Evolutionary conservation across 2,888 invertebrate genomes (phyloP), one percentile per base, ranked within the genome.

Genomic region (Allygus modestus): DNA sequence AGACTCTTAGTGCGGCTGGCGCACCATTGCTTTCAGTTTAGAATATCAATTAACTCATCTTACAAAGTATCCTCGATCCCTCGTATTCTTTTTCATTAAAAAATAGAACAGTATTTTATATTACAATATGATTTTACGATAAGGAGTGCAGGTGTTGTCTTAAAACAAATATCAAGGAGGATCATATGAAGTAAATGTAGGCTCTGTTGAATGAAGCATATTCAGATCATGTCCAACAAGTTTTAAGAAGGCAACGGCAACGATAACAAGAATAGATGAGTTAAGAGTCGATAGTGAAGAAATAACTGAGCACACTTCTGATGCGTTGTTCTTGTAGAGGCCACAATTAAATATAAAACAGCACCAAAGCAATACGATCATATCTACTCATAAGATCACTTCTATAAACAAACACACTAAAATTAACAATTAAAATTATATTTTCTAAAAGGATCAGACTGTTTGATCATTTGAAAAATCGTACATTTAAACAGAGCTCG

Each of bases 11-110:
- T 23, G 58, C 12, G 58, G 5, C 58, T 51, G 1, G 58, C 73
- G 15, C 43, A 73, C 73, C 73, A 73, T 73, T 73, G 73, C 73
- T 73, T 73, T 73, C 73, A 23, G 9, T 73, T 73, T 73, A 73
- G 73, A 73, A 73, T 73, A 37, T 73, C 4, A 43, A 41, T 31
- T 43, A 73, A 43, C 41, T 43, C 12, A 12, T 33, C 37, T 71
- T 71, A 71, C 61, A 61, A 54, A 61, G 28, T 61, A 23, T 12
- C 23, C 12, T 5, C 61, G 12, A 23, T 61, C 61, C 15, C 26
- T 37, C 37, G 37, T 37, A 37, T 9, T 37, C 37, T 23, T 61
- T 5, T 20, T 28, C 4, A 23, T 7, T 26, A 61, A 23, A 61
- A 23, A 61, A 61, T 23, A 12, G 23, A 26, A 61, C 4, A 61